Evolutionary conservation across 2,113 vertebrate genomes (phyloP).

Genomic region (Hippocampus abdominalis): DNA sequence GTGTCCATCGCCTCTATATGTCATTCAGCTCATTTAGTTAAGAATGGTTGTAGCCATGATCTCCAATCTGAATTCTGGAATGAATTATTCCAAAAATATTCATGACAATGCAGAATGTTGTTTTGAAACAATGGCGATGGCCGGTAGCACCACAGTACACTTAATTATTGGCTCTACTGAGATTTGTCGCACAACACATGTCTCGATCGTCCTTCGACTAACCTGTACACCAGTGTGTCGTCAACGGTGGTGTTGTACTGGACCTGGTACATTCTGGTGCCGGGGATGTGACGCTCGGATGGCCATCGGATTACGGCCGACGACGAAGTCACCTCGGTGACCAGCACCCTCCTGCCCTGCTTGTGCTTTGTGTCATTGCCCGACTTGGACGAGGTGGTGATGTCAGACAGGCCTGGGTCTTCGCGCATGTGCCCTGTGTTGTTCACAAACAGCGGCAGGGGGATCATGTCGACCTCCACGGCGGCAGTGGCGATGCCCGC

Average conservation of each 20-base stretch:
- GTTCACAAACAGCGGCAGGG: constrained; percentile 83
- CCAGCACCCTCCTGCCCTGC: constrained; percentile 77
- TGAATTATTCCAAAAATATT: no score
- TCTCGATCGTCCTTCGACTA: constrained; percentile 43
- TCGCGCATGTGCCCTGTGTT: constrained; percentile 80
- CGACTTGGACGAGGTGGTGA: constrained; percentile 84
- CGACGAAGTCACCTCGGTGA: constrained; percentile 80
- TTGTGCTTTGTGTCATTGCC: constrained; percentile 79
- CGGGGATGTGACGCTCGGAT: constrained; percentile 83
- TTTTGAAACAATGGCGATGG: no score
- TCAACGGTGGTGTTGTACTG: constrained; percentile 92
- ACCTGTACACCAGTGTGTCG: constrained; percentile 93
- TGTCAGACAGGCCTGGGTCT: constrained; percentile 85
- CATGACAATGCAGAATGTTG: no score
- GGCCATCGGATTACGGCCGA: constrained; percentile 87
- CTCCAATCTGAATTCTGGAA: no score
- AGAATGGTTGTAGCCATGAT: no score
- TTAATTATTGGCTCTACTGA: constrained; percentile 40
- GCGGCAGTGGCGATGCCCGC: constrained; percentile 85
- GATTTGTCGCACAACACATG: constrained; percentile 50
- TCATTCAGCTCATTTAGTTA: no score
- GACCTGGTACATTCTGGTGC: constrained; percentile 92
- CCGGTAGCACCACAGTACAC: background rate
- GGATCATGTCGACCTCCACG: constrained; percentile 83
- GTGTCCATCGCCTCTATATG: no score